These are phyloP conservation scores for Erannis defoliaria DNA, from an alignment of 2,888 invertebrate species.

Conservation along the genomic window DNA sequence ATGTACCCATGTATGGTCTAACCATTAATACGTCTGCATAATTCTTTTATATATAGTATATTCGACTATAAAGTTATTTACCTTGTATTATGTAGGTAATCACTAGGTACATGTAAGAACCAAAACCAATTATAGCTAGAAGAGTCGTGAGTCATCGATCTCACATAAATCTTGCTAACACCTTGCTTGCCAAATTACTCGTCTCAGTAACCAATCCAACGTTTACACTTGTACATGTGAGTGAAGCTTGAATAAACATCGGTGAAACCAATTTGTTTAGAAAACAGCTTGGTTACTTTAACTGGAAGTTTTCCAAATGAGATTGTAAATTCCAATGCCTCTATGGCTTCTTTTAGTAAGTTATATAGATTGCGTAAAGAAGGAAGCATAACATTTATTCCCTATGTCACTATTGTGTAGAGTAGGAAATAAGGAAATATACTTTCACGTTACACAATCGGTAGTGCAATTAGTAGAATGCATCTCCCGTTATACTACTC, in stretches of 20 bases:
- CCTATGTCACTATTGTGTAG: too few relatives aligned
- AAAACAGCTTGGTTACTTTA: constrained; percentile 21
- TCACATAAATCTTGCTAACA: constrained; percentile 22
- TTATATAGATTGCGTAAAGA: neutral
- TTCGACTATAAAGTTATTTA: neutral
- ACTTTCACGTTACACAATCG: too few relatives aligned
- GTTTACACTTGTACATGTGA: constrained; percentile 24
- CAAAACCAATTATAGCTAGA: neutral
- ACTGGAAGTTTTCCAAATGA: constrained; percentile 18
- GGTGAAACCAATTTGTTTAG: constrained; percentile 2
- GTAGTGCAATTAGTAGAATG: too few relatives aligned
- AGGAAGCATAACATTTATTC: too few relatives aligned
- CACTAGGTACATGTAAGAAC: neutral
- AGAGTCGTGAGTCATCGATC: constrained; percentile 25
- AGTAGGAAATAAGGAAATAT: too few relatives aligned
- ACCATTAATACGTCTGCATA: too few relatives aligned
- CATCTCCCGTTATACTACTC: too few relatives aligned
- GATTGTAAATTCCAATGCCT: neutral
- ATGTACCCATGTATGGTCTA: too few relatives aligned
- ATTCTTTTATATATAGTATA: too few relatives aligned
- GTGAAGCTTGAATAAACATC: constrained; percentile 27
- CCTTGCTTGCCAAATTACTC: constrained; percentile 38
- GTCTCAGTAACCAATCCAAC: constrained; percentile 24
- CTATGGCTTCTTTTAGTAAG: neutral
- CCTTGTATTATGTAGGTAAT: neutral